Evolutionary conservation across 2,797 vertebrate genomes (phyloP).

Genomic region (Sebastolobus alascanus): DNA sequence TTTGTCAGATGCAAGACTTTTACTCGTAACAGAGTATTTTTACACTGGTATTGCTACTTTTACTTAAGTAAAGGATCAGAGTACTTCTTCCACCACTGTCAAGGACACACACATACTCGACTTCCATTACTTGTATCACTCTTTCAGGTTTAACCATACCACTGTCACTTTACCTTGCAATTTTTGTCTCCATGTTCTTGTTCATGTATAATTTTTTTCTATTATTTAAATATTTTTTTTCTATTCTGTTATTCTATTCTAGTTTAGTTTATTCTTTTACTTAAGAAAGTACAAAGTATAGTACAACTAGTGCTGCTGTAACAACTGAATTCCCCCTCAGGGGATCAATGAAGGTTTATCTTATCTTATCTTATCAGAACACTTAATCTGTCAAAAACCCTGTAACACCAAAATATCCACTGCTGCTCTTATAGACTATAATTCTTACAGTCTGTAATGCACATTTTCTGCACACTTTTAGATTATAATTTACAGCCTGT

Average conservation of each 20-base stretch:
- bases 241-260: background rate
- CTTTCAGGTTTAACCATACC: background rate
- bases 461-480: too few relatives aligned
- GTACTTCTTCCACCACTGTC: background rate
- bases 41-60: background rate
- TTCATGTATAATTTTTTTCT: rapidly evolving
- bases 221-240: background rate
- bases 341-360: background rate
- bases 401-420: too few relatives aligned
- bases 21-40: background rate
- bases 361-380: background rate
- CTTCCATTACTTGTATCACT: too few relatives aligned
- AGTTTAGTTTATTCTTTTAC: background rate
- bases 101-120: too few relatives aligned
- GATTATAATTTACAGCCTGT: too few relatives aligned
- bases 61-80: background rate
- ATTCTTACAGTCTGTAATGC: too few relatives aligned
- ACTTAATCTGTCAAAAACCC: too few relatives aligned
- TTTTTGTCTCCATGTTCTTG: background rate
- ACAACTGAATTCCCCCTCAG: background rate
- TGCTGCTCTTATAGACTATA: too few relatives aligned
- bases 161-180: background rate
- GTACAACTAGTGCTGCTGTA: background rate
- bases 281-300: background rate
- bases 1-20: too few relatives aligned